Conservation (phyloP, 2,113 vertebrate species). For the Phrynosoma platyrhinos region DNA sequence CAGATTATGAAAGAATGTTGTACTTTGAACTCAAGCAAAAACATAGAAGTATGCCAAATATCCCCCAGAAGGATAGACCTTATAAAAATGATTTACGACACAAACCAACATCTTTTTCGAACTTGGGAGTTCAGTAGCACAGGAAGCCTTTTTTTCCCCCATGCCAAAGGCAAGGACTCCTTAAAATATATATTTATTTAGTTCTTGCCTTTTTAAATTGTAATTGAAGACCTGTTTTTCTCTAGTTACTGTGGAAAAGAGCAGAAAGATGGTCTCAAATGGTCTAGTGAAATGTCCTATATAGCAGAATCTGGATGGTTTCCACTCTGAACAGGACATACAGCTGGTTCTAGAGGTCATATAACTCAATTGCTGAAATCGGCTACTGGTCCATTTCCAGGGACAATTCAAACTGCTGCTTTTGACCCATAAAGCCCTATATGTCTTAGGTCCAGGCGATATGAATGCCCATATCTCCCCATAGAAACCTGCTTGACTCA, state of each 20-base stretch:
- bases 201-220: conserved; percentile 33
- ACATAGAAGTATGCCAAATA: conserved; percentile 12
- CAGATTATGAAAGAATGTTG: conserved; percentile 33
- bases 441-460: too few species aligned
- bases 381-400: too few species aligned
- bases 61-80: conserved; percentile 43
- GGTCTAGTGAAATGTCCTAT: conserved; percentile 18
- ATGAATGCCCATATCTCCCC: too few species aligned
- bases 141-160: conserved; percentile 10
- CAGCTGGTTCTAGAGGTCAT: background rate
- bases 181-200: conserved; percentile 8
- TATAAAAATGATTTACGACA: conserved; percentile 56
- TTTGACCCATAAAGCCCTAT: too few species aligned
- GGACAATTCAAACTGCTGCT: too few species aligned
- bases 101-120: conserved; percentile 41
- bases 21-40: conserved; percentile 26
- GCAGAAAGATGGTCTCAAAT: background rate
- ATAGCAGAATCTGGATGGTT: conserved; percentile 33
- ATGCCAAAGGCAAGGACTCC: conserved; percentile 23
- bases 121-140: conserved; percentile 29
- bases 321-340: background rate
- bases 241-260: conserved; percentile 12
- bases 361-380: too few species aligned
- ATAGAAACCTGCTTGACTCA: too few species aligned
- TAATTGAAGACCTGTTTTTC: conserved; percentile 54